Conservation (phyloP, 2,113 vertebrate species). For the Holacanthus passer region DNA sequence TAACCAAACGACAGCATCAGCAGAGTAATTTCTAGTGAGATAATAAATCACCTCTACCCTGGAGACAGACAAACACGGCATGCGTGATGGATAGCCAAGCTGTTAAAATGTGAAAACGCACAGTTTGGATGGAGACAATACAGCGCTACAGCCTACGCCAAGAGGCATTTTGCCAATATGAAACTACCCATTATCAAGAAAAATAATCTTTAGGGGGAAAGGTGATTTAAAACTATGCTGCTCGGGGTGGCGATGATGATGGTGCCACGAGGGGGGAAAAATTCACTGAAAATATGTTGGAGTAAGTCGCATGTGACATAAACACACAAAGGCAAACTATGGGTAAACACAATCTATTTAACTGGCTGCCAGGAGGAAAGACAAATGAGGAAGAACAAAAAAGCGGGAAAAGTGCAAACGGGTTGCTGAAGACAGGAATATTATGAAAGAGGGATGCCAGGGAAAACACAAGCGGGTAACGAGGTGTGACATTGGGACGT, state of each 20-base stretch:
- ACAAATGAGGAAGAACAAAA: background rate
- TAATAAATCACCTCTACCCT: conserved; percentile 75
- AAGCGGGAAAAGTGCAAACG: conserved; percentile 18
- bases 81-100: conserved; percentile 74
- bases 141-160: conserved; percentile 49
- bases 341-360: conserved; percentile 36
- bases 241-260: conserved; percentile 51
- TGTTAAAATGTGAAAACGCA: conserved; percentile 74
- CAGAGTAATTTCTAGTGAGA: conserved; percentile 67
- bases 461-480: conserved; percentile 39
- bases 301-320: conserved; percentile 9
- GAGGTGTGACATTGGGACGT: conserved; percentile 28
- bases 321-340: conserved; percentile 14
- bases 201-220: conserved; percentile 69
- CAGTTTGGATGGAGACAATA: conserved; percentile 65
- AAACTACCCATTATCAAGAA: conserved; percentile 68
- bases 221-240: conserved; percentile 65
- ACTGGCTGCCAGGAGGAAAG: conserved; percentile 7
- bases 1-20: conserved; percentile 66
- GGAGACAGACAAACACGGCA: conserved; percentile 67
- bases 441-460: conserved; percentile 23
- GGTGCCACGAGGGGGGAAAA: conserved; percentile 17
- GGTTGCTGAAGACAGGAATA: conserved; percentile 22
- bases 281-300: conserved; percentile 8
- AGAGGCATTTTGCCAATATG: conserved; percentile 65